A percentile compares a stretch with the other conserved stretches of the same genome.
Conservation (phyloP, 2,888 invertebrate genomes). For the Pterostichus madidus region DNA sequence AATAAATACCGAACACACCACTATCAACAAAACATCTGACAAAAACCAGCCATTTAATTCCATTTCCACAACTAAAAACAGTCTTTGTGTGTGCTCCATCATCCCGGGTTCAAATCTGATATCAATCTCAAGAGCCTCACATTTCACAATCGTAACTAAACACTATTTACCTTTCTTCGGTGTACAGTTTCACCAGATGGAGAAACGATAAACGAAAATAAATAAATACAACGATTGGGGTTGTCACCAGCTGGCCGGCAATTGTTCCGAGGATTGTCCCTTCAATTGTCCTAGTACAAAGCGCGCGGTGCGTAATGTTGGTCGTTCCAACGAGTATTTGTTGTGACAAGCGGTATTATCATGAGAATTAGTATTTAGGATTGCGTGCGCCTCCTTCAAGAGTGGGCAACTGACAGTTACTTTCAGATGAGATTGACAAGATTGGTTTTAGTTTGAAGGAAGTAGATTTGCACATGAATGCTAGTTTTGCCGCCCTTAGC, state of each 20-base stretch:
- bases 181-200: conserved; percentile 23
- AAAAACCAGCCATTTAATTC: neutral
- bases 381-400: neutral
- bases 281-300: neutral
- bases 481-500: no score
- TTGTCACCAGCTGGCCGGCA: conserved; percentile 13
- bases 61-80: neutral
- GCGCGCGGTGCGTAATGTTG: neutral
- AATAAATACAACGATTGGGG: conserved; percentile 2
- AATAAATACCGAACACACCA: no score
- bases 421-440: neutral
- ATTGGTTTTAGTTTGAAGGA: conserved; percentile 6
- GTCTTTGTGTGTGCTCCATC: neutral
- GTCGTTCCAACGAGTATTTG: neutral
- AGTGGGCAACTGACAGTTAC: neutral
- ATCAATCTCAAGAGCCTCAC: conserved; percentile 4
- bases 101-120: conserved; percentile 10
- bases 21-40: neutral
- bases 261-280: neutral
- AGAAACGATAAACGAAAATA: conserved; percentile 29
- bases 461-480: neutral
- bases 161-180: conserved; percentile 7
- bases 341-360: conserved; percentile 26
- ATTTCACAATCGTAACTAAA: neutral
- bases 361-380: neutral